Evolutionary conservation across 30 jellyfish, hydroid and myxozoan genomes (phyloP).

Genomic region (Sanderia malayensis): DNA sequence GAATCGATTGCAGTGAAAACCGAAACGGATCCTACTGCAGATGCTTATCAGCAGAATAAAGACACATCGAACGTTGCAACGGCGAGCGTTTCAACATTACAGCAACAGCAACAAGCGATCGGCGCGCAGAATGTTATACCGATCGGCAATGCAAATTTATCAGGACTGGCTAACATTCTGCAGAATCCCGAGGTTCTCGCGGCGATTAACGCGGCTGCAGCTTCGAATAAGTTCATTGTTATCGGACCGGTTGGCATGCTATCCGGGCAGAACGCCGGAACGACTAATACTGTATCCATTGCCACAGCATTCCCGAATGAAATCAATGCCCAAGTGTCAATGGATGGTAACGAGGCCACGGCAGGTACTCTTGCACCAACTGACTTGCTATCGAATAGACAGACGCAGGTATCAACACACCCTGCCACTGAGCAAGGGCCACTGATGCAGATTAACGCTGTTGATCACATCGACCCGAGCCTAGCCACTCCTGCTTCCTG

Average conservation of each 20-base stretch:
- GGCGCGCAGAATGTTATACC: constrained; percentile 69
- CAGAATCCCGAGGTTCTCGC: constrained; percentile 98
- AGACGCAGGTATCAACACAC: too few relatives aligned
- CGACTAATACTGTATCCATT: constrained; percentile 55
- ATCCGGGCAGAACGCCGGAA: constrained; percentile 56
- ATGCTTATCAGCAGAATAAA: too few relatives aligned
- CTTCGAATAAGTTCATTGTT: constrained; percentile 94
- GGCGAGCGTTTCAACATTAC: constrained; percentile 49
- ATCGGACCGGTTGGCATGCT: constrained; percentile 99
- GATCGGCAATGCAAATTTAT: constrained; percentile 72
- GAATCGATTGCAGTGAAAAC: constrained; percentile 24
- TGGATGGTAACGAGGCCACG: constrained; percentile 5
- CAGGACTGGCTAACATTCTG: constrained; percentile 95
- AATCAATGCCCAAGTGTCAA: too few relatives aligned
- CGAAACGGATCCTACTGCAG: constrained; percentile 34
- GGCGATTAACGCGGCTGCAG: constrained; percentile 97
- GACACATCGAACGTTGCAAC: constrained; percentile 44
- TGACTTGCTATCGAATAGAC: constrained; percentile 12
- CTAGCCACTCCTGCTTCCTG: constrained; percentile 46
- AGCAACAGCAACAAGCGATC: constrained; percentile 66
- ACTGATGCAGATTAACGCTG: constrained; percentile 31
- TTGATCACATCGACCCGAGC: constrained; percentile 29
- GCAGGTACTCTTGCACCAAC: constrained; percentile 10
- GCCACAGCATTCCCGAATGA: constrained; percentile 68
- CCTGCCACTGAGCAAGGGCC: constrained; percentile 1